These are phyloP conservation scores for Spinus pinus DNA, from an alignment of 2,797 vertebrate genomes.

Conservation along the genomic window DNA sequence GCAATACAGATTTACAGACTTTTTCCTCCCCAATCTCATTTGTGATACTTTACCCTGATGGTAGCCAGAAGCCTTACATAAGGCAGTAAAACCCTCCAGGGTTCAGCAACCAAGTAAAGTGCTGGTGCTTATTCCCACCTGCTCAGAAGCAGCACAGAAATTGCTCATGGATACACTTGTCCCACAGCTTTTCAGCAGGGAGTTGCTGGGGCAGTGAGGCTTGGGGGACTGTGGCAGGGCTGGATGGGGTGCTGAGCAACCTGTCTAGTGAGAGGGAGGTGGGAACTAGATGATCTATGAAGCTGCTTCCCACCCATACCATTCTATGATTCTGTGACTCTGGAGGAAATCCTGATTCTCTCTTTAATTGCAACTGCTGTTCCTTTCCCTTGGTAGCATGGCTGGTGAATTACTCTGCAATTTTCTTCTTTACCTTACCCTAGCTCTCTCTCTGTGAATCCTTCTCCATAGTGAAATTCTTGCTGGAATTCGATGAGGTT, in stretches of 20 bases:
- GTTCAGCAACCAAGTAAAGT: neutral
- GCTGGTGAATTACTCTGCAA: neutral
- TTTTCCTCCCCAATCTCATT: neutral
- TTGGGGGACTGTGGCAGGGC: neutral
- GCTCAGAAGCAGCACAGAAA: neutral
- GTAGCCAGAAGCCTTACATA: neutral
- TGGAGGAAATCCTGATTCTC: neutral
- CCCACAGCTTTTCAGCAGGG: neutral
- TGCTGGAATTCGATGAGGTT: neutral
- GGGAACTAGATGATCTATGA: neutral
- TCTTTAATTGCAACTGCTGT: neutral
- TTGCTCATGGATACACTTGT: neutral
- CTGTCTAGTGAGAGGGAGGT: neutral
- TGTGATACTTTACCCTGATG: neutral
- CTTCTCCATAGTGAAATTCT: neutral
- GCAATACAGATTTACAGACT: neutral
- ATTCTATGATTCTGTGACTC: neutral
- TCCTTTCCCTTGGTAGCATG: rapidly evolving
- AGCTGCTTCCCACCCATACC: neutral
- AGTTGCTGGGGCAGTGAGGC: neutral
- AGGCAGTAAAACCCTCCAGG: neutral
- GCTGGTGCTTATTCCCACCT: neutral
- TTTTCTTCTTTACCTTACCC: neutral
- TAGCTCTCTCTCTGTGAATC: neutral
- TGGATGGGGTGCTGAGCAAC: neutral